Conservation (phyloP, 2,888 invertebrate species). For the Gryllus longicercus region DNA sequence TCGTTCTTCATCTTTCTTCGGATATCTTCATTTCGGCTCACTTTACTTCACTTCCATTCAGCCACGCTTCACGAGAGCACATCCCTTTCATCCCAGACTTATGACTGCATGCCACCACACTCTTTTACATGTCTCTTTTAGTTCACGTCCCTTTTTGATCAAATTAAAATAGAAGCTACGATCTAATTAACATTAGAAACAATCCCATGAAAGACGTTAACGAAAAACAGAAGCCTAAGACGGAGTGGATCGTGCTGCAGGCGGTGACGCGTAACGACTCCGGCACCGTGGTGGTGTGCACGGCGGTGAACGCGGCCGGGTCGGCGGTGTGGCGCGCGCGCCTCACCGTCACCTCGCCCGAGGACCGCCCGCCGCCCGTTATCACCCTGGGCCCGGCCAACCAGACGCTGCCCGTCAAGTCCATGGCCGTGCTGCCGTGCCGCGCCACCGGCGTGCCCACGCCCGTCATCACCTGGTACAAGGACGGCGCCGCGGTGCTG, state of each 20-base stretch:
- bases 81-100: conserved; percentile 74
- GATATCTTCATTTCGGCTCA: conserved; percentile 75
- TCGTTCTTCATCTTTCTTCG: conserved; percentile 53
- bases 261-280: conserved; percentile 65
- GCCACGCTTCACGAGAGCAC: conserved; percentile 86
- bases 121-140: too few species aligned
- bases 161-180: too few species aligned
- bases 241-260: conserved; percentile 44
- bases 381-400: conserved; percentile 88
- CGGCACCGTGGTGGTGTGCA: conserved; percentile 74
- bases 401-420: conserved; percentile 86
- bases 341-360: conserved; percentile 72
- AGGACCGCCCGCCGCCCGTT: conserved; percentile 83
- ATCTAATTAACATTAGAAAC: too few species aligned
- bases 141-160: too few species aligned
- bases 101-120: too few species aligned
- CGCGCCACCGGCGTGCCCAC: conserved; percentile 75
- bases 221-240: not conserved
- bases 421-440: conserved; percentile 81
- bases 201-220: too few species aligned
- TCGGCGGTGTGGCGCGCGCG: conserved; percentile 75
- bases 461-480: conserved; percentile 78
- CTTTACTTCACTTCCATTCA: conserved; percentile 79
- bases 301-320: conserved; percentile 81
- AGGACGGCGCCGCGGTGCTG: conserved; percentile 69